Evolutionary conservation across 1,140 invertebrate species (phyloP), one percentile per base, ranked within the genome.

Genomic region (Dendroctonus ponderosae): DNA sequence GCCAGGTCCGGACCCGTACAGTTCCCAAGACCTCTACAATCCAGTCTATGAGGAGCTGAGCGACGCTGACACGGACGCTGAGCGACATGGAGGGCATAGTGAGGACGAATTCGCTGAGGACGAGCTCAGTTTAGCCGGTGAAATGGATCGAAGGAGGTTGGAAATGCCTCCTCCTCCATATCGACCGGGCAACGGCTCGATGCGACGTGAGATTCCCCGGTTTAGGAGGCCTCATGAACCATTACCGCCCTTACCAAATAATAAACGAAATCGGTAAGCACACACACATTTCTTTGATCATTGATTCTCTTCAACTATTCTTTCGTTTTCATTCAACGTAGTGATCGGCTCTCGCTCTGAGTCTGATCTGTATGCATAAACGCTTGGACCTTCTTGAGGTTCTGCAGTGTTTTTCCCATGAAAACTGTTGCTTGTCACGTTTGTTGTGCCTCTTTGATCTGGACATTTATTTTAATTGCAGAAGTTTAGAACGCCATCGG

Each of bases 81-180:
- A 74, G 14, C 37, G 57, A 12, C 83, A 82, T 46, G 84, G 83
- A 26, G 76, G 82, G 2, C 82, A 79, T 60, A 87, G 85, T 74
- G 86, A 87, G 72, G 86, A 89, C 67, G 87, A 88, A 66, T 87
- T 87, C 68, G 86, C 86, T 64, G 87, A 88, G 75, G 87, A 89
- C 71, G 87, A 88, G 73, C 76, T 88, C 14, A 86, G 78, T 74
- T 79, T 86, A 76, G 78, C 83, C 65, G 81, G 85, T 75, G 79
- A 72, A 79, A 66, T 79, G 78, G 60, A 77, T 70, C 54, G 80
- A 74, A 76, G 81, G 77, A 75, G 77, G 75, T 56, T 74, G 66
- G 51, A 82, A 75, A 69, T 80, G 76, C 61, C 81, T 77, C 67
- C 84, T 80, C 74, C 79, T 75, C 70, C 77, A 72, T 76, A 77